phyloP scores from a whole-genome alignment of 2,888 invertebrate species.

The Diogma glabrata region DNA sequence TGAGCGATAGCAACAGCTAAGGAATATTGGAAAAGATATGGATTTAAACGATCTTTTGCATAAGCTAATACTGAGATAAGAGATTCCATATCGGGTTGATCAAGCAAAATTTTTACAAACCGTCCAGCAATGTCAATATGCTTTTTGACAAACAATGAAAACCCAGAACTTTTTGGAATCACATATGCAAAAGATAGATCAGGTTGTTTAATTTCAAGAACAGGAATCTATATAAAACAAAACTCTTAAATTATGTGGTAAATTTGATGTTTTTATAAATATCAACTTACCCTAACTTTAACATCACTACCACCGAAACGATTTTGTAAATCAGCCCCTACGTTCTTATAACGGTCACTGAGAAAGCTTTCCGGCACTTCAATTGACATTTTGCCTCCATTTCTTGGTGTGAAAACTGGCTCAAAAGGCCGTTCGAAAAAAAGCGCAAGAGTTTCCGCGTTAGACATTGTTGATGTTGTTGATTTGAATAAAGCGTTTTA shows the following conservation, averaged over 20 bases:
- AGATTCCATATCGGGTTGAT: slow-evolving; percentile 46
- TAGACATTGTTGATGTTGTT: too few relatives aligned
- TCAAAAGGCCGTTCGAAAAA: too few relatives aligned
- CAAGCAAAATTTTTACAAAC: slow-evolving; percentile 56
- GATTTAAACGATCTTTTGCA: slow-evolving; percentile 60
- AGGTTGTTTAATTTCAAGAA: slow-evolving; percentile 28
- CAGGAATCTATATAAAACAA: slow-evolving; percentile 24
- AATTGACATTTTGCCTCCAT: slow-evolving; percentile 29
- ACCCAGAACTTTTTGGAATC: slow-evolving; percentile 31
- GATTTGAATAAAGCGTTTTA: too few relatives aligned
- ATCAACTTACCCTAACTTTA: slow-evolving; percentile 21
- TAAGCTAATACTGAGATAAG: slow-evolving; percentile 58
- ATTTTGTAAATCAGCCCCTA: slow-evolving; percentile 25
- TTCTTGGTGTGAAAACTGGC: slow-evolving; percentile 31
- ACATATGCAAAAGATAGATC: slow-evolving; percentile 27
- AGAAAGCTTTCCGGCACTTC: slow-evolving; percentile 32
- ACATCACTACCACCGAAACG: slow-evolving; percentile 28
- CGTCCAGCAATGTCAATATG: slow-evolving; percentile 60
- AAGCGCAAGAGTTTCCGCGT: too few relatives aligned
- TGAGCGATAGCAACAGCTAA: slow-evolving; percentile 65
- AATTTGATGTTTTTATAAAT: background rate
- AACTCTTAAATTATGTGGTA: background rate
- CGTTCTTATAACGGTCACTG: slow-evolving; percentile 26
- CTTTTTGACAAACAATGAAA: slow-evolving; percentile 60
- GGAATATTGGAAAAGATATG: slow-evolving; percentile 69